Evolutionary conservation across 2,888 invertebrate genomes (phyloP), one percentile per base, ranked within the genome.

Genomic region (Tipula confusa): DNA sequence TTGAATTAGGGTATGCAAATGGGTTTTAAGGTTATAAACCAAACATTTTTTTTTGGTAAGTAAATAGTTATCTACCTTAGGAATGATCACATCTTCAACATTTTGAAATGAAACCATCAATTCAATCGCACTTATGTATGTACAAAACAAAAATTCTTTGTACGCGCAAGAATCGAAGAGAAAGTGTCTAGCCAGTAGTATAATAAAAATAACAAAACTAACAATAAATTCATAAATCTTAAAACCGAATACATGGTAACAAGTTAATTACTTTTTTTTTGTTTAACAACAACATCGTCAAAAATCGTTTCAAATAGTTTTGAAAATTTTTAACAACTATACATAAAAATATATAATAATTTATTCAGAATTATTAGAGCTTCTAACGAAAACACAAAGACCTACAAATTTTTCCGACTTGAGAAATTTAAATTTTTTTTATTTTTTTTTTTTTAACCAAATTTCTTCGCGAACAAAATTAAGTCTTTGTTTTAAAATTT

Each of bases 331-430:
- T n/a, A n/a, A 43, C 43, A 43, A 43, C 18, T 64, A 24, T 64
- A 24, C 24, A 64, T 24, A 64, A 43, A 1, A 43, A 64, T 24
- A 24, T 43, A 2, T 5, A 15, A 15, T 64, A 64, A 64, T 64
- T 24, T 64, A 64, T 64, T 64, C 64, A 64, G 64, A 64, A 64
- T 64, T 64, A 64, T 64, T 64, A 64, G 64, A 64, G 64, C 64
- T 64, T 64, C 64, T n/a, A 64, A 64, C 24, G 11, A 64, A 18
- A 64, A 64, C 64, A 64, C 64, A 64, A 64, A 64, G 64, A 64
- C 18, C 24, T 1, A 64, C 64, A 24, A 24, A 24, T 64, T 43
- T 43, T 43, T 43, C 24, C 24, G 64, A 24, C 64, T 64, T 64
- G 64, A 64, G 64, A 64, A 64, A 64, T 64, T 43, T 43, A 3